phyloP scores from a whole-genome alignment of 2,113 vertebrate genomes.

The Alectura lathami region DNA sequence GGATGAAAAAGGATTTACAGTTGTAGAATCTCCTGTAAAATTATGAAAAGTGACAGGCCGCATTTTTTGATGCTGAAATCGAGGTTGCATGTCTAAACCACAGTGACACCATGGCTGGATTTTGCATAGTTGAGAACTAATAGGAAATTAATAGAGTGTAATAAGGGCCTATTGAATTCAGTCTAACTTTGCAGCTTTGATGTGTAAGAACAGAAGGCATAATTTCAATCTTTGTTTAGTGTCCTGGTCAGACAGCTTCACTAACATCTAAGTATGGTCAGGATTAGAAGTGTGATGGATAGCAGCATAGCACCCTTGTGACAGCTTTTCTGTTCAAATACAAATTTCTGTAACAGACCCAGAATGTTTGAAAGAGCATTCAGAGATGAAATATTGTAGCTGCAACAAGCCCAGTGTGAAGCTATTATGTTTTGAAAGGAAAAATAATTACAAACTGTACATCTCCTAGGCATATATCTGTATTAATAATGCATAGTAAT shows the following conservation, averaged over 20 bases:
- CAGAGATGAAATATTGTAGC: constrained; percentile 79
- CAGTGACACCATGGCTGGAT: constrained; percentile 63
- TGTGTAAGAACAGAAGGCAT: constrained; percentile 74
- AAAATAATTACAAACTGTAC: constrained; percentile 80
- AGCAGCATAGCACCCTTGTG: constrained; percentile 64
- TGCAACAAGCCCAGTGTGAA: constrained; percentile 71
- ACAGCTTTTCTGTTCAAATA: constrained; percentile 85
- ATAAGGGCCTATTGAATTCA: constrained; percentile 72
- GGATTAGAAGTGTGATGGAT: constrained; percentile 83
- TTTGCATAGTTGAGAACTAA: constrained; percentile 75
- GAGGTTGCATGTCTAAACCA: constrained; percentile 74
- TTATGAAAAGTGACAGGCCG: constrained; percentile 79
- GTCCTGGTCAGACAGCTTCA: constrained; percentile 73
- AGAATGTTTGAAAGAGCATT: constrained; percentile 76
- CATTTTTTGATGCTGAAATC: constrained; percentile 74
- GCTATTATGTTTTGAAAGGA: constrained; percentile 78
- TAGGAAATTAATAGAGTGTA: constrained; percentile 82
- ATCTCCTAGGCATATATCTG: constrained; percentile 72
- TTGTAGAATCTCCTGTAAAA: constrained; percentile 78
- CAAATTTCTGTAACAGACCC: constrained; percentile 80
- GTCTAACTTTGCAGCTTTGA: constrained; percentile 68
- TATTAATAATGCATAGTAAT: constrained; percentile 79
- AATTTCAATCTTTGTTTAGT: constrained; percentile 82
- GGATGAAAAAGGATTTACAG: constrained; percentile 80
- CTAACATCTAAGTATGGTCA: constrained; percentile 73